phyloP scores from a whole-genome alignment of 1,140 invertebrate species.

The Drosophila elegans region DNA sequence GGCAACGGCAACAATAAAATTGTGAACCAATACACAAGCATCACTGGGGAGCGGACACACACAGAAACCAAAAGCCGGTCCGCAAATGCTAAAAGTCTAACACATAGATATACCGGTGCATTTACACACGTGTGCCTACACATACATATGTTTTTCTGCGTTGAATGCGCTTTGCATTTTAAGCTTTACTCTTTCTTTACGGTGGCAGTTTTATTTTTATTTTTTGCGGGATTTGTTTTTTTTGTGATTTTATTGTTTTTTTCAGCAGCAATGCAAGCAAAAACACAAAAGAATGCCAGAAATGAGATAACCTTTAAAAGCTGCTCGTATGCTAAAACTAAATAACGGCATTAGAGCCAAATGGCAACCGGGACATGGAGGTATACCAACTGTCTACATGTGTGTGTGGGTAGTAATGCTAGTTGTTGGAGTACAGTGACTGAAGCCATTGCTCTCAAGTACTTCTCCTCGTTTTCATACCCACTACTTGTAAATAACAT shows the following conservation, averaged over 20 bases:
- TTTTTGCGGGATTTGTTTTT: slow-evolving; percentile 23
- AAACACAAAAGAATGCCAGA: slow-evolving; percentile 53
- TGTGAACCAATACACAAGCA: slow-evolving; percentile 29
- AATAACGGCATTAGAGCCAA: slow-evolving; percentile 71
- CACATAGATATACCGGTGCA: slow-evolving; percentile 6
- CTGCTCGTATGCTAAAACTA: slow-evolving; percentile 81
- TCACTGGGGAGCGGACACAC: slow-evolving; percentile 12
- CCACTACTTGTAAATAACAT: no score
- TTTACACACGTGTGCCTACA: slow-evolving; percentile 11
- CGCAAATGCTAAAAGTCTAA: slow-evolving; percentile 29
- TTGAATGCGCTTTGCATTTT: slow-evolving; percentile 62
- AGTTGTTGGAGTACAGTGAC: slow-evolving; percentile 58
- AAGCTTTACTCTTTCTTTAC: slow-evolving; percentile 46
- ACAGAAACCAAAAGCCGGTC: slow-evolving; percentile 45
- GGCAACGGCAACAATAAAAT: slow-evolving; percentile 35
- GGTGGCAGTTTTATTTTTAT: slow-evolving; percentile 17
- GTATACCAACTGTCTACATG: slow-evolving; percentile 25
- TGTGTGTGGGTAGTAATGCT: slow-evolving; percentile 43
- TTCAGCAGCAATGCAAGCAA: slow-evolving; percentile 18
- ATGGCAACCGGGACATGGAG: slow-evolving; percentile 38
- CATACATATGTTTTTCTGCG: slow-evolving; percentile 26
- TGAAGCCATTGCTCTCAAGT: slow-evolving; percentile 12
- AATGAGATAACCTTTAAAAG: slow-evolving; percentile 76
- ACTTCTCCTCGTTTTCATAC: background rate
- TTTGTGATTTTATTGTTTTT: slow-evolving; percentile 34